Base-by-base conservation (phyloP, 1,140 invertebrate species). In the Anastatus disparis region DNA sequence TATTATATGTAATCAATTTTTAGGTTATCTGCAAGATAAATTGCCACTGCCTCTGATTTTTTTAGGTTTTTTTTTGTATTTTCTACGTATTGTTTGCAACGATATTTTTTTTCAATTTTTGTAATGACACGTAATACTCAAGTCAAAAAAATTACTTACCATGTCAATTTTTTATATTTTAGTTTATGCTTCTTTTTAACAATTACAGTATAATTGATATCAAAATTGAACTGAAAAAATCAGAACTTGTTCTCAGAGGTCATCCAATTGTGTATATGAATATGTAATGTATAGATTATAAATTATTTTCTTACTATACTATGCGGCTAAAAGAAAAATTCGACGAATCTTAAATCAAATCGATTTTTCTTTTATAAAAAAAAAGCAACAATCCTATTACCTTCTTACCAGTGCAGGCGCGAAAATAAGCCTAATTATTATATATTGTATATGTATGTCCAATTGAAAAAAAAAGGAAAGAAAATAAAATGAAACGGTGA, bases 371-470 rank as follows among this genome's bases (percentile, higher is more conserved):
- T 67, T 71, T 64, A 71, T 61, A 66, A 20, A 46, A 61, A 46
- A 72, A 53, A 17, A 6, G 4, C 31, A 42, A 69, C 10, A 71
- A 55, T 56, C 42, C 31, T 59, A 50, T 38, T 55, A 71, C 24
- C 24, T 59, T 66, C n/a, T 70, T 75, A 69, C 72, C 70, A 74
- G 73, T 73, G 70, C 64, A 42, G 52, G 55, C 67, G 44, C 48
- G 50, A 61, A 71, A 74, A 35, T 10, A 38, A 26, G 55, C 55
- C 42, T 59, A 15, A n/a, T 35, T 29, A 13, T 29, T 15, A 31
- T 31, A 27, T 38, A 56, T 17, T n/a, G n/a, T n/a, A n/a, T 63
- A 31, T 70, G 46, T 44, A 52, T 59, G 59, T 50, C 35, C 38
- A 59, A 26, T 72, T 55, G 72, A 17, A 15, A 8, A 22, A 70